Base-by-base conservation (phyloP, 2,888 invertebrate species). In the Polyommatus icarus region DNA sequence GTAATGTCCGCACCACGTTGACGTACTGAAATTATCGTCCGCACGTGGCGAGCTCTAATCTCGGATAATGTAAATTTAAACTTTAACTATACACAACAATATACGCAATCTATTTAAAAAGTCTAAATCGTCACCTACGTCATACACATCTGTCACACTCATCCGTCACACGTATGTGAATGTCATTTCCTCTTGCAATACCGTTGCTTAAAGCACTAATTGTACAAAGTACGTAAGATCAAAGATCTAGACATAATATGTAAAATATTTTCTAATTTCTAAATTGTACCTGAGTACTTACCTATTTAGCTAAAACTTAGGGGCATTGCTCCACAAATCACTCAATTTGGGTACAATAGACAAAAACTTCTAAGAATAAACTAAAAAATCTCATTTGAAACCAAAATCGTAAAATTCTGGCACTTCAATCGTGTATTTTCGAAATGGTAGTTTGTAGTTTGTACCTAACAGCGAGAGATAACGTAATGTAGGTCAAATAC, bases 371-470 rank as follows among this genome's bases (percentile, higher is more conserved):
- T 54, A 54, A 18, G 18, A 54, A 54, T 54, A 54, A 54, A 54
- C 3, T 46, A 46, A 54, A 59, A 20, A 24, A 20, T 3, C 10
- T 3, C 7, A 20, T n/a, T 59, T 7, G 12, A 24, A 61, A 10
- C 61, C 61, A 20, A 59, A 24, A 3, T 20, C 3, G 10, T 61
- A 24, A 61, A 20, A 61, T 61, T 24, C 20, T 61, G 24, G 8
- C 10, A 29, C 4, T 24, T 67, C 5, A 67, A 67, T 67, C 24
- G 12, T 24, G 5, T 67, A 32, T 67, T 67, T 67, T 67, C 29
- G 67, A 18, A 32, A 32, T 67, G 29, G 67, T 67, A 67, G 32
- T 67, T 67, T 67, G 67, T 67, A 67, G 32, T 67, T 67, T 67
- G 67, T 32, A 67, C 67, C 29, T 32, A 67, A 15, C 67, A 15